A percentile compares a stretch with the other conserved stretches of the same genome.
Evolutionary conservation across 2,888 invertebrate species (phyloP).

Genomic region (Ochropleura plecta): DNA sequence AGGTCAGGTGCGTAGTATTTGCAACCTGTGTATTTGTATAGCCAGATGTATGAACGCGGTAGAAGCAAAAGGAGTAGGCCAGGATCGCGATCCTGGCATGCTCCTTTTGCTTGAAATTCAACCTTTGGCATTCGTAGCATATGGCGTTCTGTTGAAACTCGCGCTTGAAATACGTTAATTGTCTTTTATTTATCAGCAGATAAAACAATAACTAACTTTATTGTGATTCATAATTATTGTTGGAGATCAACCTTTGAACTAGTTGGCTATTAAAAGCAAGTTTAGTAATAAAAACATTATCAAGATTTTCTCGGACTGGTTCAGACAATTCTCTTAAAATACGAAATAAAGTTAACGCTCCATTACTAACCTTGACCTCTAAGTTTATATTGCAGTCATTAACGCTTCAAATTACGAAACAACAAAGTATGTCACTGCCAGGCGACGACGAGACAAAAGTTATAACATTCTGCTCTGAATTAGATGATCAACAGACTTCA

Average conservation of each 20-base stretch:
- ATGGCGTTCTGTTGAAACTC: background rate
- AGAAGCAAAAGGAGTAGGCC: background rate
- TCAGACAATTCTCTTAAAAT: slow-evolving; percentile 5
- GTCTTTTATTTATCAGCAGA: background rate
- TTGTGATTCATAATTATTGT: background rate
- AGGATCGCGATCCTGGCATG: background rate
- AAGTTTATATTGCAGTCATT: slow-evolving; percentile 25
- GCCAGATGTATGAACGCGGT: background rate
- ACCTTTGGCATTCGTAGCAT: background rate
- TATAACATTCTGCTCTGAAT: slow-evolving; percentile 1
- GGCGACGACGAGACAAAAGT: background rate
- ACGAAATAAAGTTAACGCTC: slow-evolving; percentile 8
- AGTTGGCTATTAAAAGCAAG: background rate
- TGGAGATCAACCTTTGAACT: slow-evolving; percentile 16
- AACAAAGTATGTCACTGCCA: slow-evolving; percentile 42
- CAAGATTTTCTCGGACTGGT: slow-evolving; percentile 4
- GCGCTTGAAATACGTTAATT: background rate
- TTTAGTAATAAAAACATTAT: slow-evolving; percentile 7
- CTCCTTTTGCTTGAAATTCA: too few species aligned
- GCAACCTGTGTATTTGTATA: background rate
- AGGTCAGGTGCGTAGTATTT: background rate
- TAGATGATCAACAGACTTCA: background rate
- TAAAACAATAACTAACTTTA: background rate
- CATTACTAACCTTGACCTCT: slow-evolving; percentile 40
- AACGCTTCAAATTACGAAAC: slow-evolving; percentile 42